Evolutionary conservation across 1,140 invertebrate genomes (phyloP), one percentile per base, ranked within the genome.

Genomic region (Drosophila nigrodunni): DNA sequence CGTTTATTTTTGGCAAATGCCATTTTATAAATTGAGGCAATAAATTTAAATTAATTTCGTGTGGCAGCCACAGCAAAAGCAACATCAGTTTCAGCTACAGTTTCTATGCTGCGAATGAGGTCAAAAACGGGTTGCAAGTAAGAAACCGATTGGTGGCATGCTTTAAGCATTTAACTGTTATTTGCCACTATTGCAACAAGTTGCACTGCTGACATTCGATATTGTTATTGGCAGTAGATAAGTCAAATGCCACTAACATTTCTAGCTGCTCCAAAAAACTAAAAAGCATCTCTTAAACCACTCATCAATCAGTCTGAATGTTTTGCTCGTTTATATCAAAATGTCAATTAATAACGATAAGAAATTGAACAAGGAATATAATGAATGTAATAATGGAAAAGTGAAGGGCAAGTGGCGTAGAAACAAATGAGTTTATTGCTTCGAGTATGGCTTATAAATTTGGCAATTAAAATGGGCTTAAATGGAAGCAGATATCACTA

Each of bases 11-110:
- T 89, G 74, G 75, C 70, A 70, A 88, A 80, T 72, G 75, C 66
- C 80, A 78, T 89, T 30, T 30, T 89, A 89, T 81, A 90, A 89
- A 89, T 90, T 85, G 86, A 85, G 69, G 67, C 78, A 78, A 89
- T 89, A 89, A 89, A 89, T 89, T 89, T 85, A 74, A 82, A 89
- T 89, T 90, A 81, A 81, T 89, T 88, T 83, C 57, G 43, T 60
- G 52, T 34, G 55, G 54, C 44, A 37, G 41, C 50, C 15, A 44
- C 30, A 55, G 13, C 9, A 49, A 7, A n/a, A n/a, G 7, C 34
- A 54, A 2, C 30, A 30, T 3, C 34, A 37, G 13, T 3, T 37
- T 37, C 37, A 41, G 34, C 43, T 34, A n/a, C 52, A 25, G n/a
- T 9, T 39, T 58, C 62, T 34, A 15, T 43, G 67, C 66, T 25